Percentiles rank a stretch among this genome's conserved stretches.
Conservation (phyloP, 2,797 vertebrate species). For the Ctenochaetus hawaiiensis region DNA sequence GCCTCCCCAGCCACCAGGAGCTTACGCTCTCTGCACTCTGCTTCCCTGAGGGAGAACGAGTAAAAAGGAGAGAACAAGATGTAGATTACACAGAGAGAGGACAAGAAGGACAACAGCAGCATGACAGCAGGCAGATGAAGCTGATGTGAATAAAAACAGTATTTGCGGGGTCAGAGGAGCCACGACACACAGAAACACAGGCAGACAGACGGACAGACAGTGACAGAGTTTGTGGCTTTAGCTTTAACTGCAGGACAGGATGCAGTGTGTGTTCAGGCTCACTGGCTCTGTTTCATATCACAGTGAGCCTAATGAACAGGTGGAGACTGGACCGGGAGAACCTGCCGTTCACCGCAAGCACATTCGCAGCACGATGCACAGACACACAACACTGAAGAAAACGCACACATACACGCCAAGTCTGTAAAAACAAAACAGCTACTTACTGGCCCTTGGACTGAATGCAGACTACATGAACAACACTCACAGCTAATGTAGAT, state of each 20-base stretch:
- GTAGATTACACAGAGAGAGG: conserved; percentile 12
- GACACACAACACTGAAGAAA: not conserved
- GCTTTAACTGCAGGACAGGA: conserved; percentile 53
- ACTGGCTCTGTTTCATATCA: conserved; percentile 64
- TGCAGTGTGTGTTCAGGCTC: conserved; percentile 54
- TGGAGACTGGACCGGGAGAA: conserved; percentile 42
- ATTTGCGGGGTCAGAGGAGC: conserved; percentile 24
- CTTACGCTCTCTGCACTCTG: conserved; percentile 1
- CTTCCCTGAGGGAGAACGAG: not conserved
- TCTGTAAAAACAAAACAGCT: conserved; percentile 11
- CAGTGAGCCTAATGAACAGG: conserved; percentile 56
- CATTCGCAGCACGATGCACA: conserved; percentile 1
- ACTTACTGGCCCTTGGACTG: conserved; percentile 11
- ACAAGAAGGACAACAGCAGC: not conserved
- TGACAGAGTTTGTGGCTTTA: conserved; percentile 23
- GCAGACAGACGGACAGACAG: not conserved
- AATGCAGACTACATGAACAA: conserved; percentile 35
- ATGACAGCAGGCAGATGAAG: conserved; percentile 1
- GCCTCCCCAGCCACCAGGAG: conserved; percentile 16
- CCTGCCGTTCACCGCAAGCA: conserved; percentile 43
- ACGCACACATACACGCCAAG: not conserved
- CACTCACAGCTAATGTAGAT: not conserved
- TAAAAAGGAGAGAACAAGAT: not conserved
- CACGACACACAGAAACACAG: conserved; percentile 3
- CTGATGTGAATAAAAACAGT: conserved; percentile 12